Percentiles rank a stretch among this genome's conserved stretches.
phyloP scores from a whole-genome alignment of 2,797 vertebrate species.

The Pogoniulus pusillus region DNA sequence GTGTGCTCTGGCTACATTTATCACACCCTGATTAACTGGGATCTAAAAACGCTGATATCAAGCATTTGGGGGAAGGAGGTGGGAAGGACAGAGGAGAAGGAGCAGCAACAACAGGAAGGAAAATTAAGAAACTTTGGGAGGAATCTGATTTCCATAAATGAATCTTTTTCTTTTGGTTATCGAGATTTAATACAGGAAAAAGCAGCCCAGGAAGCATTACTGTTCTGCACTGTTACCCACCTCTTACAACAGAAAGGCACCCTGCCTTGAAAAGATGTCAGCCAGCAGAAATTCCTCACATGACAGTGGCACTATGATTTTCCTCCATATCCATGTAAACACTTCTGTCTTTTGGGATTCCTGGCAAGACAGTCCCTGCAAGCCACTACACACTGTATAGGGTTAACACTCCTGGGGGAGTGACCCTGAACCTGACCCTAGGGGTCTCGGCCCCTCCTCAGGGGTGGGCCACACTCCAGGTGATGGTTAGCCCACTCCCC shows the following conservation, averaged over 20 bases:
- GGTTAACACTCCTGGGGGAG: too few species aligned
- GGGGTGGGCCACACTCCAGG: too few species aligned
- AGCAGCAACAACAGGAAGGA: background rate
- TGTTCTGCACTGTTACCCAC: background rate
- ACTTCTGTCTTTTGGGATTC: background rate
- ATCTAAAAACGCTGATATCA: background rate
- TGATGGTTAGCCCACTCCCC: too few species aligned
- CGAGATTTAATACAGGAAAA: background rate
- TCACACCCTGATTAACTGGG: background rate
- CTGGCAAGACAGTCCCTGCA: background rate
- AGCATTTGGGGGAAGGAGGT: background rate
- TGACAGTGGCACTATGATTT: background rate
- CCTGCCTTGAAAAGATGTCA: background rate
- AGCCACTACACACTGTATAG: too few species aligned
- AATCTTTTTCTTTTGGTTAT: background rate
- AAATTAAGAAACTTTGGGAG: background rate
- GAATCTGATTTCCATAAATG: background rate
- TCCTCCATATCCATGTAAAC: background rate
- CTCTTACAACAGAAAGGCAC: background rate
- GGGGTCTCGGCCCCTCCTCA: too few species aligned
- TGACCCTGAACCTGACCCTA: too few species aligned
- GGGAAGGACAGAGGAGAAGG: background rate
- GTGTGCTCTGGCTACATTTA: background rate
- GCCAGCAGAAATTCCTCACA: background rate
- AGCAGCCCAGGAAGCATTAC: background rate